A percentile compares a stretch with the other conserved stretches of the same genome.
Evolutionary conservation across 2,113 vertebrate species (phyloP).

Genomic region (Platichthys stellatus): DNA sequence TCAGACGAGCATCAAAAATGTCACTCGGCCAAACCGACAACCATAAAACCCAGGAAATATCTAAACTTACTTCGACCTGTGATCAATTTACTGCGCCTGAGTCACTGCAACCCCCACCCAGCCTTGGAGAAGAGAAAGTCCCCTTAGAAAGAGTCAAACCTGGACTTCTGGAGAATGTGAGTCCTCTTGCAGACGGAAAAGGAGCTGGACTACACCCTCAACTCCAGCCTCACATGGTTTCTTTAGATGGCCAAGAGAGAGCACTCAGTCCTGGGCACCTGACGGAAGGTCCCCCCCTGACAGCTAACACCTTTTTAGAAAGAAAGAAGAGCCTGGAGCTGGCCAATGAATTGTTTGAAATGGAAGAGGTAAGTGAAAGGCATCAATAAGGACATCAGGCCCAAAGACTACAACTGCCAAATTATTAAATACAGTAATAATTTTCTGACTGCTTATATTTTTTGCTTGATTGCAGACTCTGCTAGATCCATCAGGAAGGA

Average conservation of each 20-base stretch:
- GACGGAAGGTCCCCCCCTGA: slow-evolving; percentile 14
- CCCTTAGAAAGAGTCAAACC: slow-evolving; percentile 38
- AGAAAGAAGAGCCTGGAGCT: slow-evolving; percentile 44
- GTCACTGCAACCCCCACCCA: not conserved
- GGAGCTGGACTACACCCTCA: not conserved
- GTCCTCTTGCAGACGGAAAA: slow-evolving; percentile 68
- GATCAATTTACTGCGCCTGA: not conserved
- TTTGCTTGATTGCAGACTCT: slow-evolving; percentile 58
- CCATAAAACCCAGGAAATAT: slow-evolving; percentile 1
- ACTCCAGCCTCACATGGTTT: not conserved
- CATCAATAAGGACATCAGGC: not conserved
- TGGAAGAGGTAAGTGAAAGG: slow-evolving; percentile 71
- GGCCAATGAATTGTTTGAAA: slow-evolving; percentile 65
- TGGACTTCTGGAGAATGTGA: slow-evolving; percentile 50
- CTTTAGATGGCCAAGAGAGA: not conserved
- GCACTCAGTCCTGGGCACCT: not conserved
- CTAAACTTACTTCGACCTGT: not conserved
- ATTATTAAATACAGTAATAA: not conserved
- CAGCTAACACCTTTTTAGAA: not conserved
- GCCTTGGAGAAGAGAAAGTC: slow-evolving; percentile 28
- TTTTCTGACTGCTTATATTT: not conserved
- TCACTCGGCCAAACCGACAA: slow-evolving; percentile 54
- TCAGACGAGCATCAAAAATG: slow-evolving; percentile 75
- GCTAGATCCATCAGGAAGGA: slow-evolving; percentile 52
- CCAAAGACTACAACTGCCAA: not conserved